Evolutionary conservation across 2,797 vertebrate genomes (phyloP).

Genomic region (Adrianichthys oophorus): DNA sequence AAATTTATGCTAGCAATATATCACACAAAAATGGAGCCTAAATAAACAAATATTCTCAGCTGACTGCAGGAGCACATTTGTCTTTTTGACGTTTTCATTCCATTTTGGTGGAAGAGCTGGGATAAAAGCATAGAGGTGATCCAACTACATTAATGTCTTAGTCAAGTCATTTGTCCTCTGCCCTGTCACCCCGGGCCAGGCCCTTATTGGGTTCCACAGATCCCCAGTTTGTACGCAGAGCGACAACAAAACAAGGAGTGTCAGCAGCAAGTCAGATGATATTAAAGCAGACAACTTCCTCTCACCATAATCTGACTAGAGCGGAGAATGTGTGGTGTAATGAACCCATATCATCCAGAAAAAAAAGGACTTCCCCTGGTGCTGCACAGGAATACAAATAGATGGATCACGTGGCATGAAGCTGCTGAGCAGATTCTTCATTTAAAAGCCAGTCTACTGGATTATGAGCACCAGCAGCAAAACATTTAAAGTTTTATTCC

Average conservation of each 20-base stretch:
- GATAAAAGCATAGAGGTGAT: conserved; percentile 59
- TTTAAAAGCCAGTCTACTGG: conserved; percentile 31
- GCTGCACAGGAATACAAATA: conserved; percentile 32
- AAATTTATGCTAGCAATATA: conserved; percentile 39
- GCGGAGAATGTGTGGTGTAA: conserved; percentile 29
- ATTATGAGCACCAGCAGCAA: conserved; percentile 10
- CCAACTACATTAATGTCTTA: conserved; percentile 64
- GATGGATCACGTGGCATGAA: conserved; percentile 1
- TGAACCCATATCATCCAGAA: conserved; percentile 28
- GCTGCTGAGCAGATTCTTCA: conserved; percentile 14
- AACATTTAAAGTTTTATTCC: conserved; percentile 1
- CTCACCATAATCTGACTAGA: conserved; percentile 44
- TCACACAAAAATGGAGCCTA: conserved; percentile 36
- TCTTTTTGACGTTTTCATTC: conserved; percentile 64
- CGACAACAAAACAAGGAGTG: conserved; percentile 57
- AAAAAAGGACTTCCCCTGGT: conserved; percentile 35
- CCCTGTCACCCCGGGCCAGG: conserved; percentile 54
- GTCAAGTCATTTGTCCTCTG: conserved; percentile 67
- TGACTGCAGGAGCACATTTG: conserved; percentile 49
- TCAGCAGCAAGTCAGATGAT: conserved; percentile 51
- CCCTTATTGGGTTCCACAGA: conserved; percentile 70
- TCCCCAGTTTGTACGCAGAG: conserved; percentile 51
- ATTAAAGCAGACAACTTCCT: conserved; percentile 60
- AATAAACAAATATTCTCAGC: conserved; percentile 58
- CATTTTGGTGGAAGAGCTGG: conserved; percentile 49